Percentiles rank a stretch among this genome's conserved stretches.
Conservation (phyloP, 2,888 invertebrate genomes). For the Ectobius pallidus region DNA sequence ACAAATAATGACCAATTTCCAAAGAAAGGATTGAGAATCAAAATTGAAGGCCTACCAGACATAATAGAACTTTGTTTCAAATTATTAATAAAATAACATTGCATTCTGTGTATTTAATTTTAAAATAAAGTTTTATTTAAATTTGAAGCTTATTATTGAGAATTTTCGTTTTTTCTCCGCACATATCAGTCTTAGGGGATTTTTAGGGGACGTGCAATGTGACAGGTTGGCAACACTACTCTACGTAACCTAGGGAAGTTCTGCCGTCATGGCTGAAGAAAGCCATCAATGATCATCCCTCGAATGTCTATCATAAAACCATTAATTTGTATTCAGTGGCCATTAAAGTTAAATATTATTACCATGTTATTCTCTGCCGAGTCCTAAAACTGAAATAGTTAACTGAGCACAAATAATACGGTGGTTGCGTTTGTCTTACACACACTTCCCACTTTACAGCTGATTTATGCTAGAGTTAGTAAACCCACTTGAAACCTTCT, state of each 20-base stretch:
- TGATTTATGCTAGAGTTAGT: slow-evolving; percentile 23
- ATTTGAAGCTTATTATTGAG: too few species aligned
- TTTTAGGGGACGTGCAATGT: neutral
- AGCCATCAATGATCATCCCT: slow-evolving; percentile 29
- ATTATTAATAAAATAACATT: too few species aligned
- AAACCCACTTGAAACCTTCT: slow-evolving; percentile 21
- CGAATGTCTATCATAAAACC: slow-evolving; percentile 27
- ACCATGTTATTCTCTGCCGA: neutral
- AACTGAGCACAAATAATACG: slow-evolving; percentile 4
- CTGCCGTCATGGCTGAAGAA: slow-evolving; percentile 11
- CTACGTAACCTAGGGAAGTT: slow-evolving; percentile 1
- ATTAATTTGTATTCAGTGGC: slow-evolving; percentile 27
- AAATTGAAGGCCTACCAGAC: too few species aligned
- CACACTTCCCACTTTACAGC: slow-evolving; percentile 22
- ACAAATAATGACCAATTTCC: too few species aligned
- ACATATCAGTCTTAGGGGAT: too few species aligned
- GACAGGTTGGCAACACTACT: neutral
- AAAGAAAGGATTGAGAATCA: too few species aligned
- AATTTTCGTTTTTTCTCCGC: too few species aligned
- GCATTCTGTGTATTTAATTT: too few species aligned
- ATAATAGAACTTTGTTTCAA: too few species aligned
- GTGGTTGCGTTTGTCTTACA: neutral
- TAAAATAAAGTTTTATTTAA: too few species aligned
- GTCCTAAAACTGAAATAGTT: slow-evolving; percentile 14
- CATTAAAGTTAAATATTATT: slow-evolving; percentile 31